Conservation (phyloP, 2,113 vertebrate genomes). For the Callospermophilus lateralis region DNA sequence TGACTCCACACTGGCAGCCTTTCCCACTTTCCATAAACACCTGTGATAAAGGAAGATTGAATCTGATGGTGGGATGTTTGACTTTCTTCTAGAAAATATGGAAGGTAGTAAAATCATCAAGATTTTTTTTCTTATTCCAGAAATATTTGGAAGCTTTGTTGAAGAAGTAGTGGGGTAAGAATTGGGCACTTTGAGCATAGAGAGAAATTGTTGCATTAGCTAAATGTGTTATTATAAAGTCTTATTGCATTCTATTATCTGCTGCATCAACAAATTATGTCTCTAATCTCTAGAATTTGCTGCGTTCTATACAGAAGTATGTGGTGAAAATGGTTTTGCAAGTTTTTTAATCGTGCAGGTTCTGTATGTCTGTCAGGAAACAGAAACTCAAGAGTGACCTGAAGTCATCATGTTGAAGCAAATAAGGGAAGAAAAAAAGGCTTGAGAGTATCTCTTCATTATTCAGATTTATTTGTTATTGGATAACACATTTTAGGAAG, state of each 20-base stretch:
- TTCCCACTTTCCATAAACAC: neutral
- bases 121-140: neutral
- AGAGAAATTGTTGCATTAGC: neutral
- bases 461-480: neutral
- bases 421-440: neutral
- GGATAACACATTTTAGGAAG: neutral
- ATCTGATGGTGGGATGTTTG: constrained; percentile 56
- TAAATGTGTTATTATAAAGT: neutral
- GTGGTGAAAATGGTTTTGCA: neutral
- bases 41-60: neutral
- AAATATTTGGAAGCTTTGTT: constrained; percentile 26
- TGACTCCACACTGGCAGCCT: neutral
- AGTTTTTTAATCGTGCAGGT: neutral
- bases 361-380: constrained; percentile 1
- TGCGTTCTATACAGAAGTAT: neutral
- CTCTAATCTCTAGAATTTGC: neutral
- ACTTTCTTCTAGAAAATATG: constrained; percentile 60
- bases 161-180: neutral
- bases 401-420: neutral
- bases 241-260: neutral
- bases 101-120: constrained; percentile 79
- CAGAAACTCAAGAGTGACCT: neutral
- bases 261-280: neutral
- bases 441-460: neutral
- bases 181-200: neutral